Conservation (phyloP, 2,797 vertebrate species). For the Aphelocoma californica region DNA sequence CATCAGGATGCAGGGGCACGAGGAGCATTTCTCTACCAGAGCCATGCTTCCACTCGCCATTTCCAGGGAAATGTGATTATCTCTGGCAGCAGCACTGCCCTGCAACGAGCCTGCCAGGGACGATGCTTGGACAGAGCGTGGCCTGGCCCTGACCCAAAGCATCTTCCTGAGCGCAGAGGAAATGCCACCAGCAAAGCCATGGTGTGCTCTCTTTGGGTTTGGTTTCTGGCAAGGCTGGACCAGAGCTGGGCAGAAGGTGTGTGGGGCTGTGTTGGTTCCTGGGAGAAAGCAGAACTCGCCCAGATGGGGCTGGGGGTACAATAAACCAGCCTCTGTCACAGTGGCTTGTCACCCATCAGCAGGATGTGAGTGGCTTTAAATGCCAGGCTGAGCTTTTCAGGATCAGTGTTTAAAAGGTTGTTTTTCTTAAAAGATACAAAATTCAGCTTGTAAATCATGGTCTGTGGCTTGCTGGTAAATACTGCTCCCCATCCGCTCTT, state of each 20-base stretch:
- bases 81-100: neutral
- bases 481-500: fast-evolving
- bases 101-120: neutral
- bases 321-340: neutral
- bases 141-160: neutral
- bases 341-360: fast-evolving
- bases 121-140: fast-evolving
- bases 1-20: fast-evolving
- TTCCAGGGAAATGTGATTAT: neutral
- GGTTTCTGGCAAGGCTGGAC: neutral
- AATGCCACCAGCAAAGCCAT: neutral
- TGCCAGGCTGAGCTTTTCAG: neutral
- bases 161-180: fast-evolving
- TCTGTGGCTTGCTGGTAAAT: neutral
- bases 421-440: neutral
- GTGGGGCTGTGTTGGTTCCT: fast-evolving
- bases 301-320: neutral
- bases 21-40: neutral
- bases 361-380: neutral
- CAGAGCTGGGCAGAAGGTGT: neutral
- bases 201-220: neutral
- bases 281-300: fast-evolving
- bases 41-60: neutral
- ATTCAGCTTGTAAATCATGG: neutral
- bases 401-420: neutral